Conservation (phyloP, 2,113 vertebrate species). For the Phasianus colchicus region DNA sequence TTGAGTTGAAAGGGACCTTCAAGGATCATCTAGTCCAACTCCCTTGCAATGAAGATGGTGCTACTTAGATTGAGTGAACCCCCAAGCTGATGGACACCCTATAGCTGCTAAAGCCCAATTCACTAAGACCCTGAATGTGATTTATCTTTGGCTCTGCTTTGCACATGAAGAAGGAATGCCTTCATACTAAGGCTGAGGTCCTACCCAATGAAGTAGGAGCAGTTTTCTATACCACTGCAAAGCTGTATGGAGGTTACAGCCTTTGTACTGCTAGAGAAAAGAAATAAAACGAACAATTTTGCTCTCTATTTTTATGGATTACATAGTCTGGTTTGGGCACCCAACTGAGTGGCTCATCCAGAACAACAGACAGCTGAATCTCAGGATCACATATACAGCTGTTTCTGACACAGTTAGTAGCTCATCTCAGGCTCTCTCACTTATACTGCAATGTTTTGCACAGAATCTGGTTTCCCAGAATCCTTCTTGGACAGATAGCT, state of each 20-base stretch:
- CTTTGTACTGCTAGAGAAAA: background rate
- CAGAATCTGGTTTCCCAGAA: background rate
- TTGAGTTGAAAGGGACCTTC: too few species aligned
- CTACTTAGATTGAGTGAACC: background rate
- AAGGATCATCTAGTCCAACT: too few species aligned
- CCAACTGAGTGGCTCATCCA: background rate
- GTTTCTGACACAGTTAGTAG: background rate
- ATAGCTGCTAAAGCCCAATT: background rate
- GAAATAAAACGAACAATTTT: background rate
- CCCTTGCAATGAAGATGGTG: background rate
- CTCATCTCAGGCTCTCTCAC: background rate
- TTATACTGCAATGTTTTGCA: background rate
- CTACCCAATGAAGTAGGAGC: rapidly evolving
- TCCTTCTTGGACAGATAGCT: background rate
- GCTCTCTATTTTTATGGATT: background rate
- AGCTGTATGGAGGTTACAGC: background rate
- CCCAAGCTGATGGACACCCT: background rate
- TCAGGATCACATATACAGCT: background rate
- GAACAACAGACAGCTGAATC: background rate
- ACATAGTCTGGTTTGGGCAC: background rate
- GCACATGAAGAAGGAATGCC: background rate
- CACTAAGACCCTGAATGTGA: background rate
- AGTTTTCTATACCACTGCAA: background rate
- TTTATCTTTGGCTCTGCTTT: background rate
- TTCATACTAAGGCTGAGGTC: background rate